Evolutionary conservation across 2,888 invertebrate species (phyloP), one percentile per base, ranked within the genome.

Genomic region (Protodeltote pygarga): DNA sequence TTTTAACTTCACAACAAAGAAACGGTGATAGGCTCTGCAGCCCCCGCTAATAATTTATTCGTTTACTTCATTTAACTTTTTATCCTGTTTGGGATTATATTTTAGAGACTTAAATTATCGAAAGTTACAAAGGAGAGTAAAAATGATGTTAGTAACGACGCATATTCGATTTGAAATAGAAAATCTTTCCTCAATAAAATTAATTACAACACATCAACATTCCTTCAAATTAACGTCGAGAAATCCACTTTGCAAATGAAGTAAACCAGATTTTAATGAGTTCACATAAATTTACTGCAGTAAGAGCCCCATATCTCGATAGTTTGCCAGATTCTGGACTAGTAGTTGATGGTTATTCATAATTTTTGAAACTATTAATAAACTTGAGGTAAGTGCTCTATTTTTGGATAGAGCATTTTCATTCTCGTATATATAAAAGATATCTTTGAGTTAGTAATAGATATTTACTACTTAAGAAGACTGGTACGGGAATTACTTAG

Each of bases 351-450:
- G 29, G 53, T 39, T 42, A 55, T 62, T 41, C 58, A 45, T 70
- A 48, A 69, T 65, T 54, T 70, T 61, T 37, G 35, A 21, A 3
- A 41, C 60, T 67, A 71, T 71, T 63, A 51, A 61, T 67, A 71
- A 37, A 54, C 47, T 58, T 40, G 46, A 49, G 44, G 49, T 32
- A 57, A 67, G 60, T 52, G 52, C 8, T 54, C 57, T 67, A 71
- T 64, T 63, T 55, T 28, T 28, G 60, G 49, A 34, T 29, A 44
- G 41, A 40, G 52, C 46, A 48, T 32, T 39, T 47, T 52, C 46
- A 32, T 45, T 44, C 46, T 57, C 25, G 25, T 31, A 24, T 20
- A 24, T 38, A 23, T n/a, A 15, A 47, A 41, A 34, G 1, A 9
- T 19, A 11, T 21, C 10, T 21, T 35, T 14, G 14, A 34, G 2